Evolutionary conservation across 2,888 invertebrate species (phyloP).

Genomic region (Stenoptilia bipunctidactyla): DNA sequence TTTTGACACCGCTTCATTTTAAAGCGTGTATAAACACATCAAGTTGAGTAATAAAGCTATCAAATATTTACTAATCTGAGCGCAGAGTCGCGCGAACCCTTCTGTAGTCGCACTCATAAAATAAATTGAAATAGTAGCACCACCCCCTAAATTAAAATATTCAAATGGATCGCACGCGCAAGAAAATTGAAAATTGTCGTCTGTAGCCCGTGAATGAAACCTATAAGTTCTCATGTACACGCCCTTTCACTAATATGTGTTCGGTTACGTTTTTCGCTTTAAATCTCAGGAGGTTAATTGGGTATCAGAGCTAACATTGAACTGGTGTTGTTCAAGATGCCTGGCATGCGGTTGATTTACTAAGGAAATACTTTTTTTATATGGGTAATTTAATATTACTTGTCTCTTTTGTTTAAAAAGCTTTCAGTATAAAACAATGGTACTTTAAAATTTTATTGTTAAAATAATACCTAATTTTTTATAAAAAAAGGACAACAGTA

Average conservation of each 20-base stretch:
- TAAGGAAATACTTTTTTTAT: too few species aligned
- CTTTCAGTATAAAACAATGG: too few species aligned
- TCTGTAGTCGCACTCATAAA: conserved; percentile 51
- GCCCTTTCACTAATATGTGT: not conserved
- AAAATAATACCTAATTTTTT: too few species aligned
- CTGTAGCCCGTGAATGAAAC: conserved; percentile 72
- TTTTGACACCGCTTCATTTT: conserved; percentile 36
- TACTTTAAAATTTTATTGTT: too few species aligned
- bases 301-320: too few species aligned
- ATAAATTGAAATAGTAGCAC: conserved; percentile 72
- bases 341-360: too few species aligned
- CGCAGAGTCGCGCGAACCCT: conserved; percentile 55
- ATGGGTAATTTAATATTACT: too few species aligned
- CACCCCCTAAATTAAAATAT: conserved; percentile 72
- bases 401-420: too few species aligned
- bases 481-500: too few species aligned
- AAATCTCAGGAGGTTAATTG: too few species aligned
- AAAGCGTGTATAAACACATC: conserved; percentile 60
- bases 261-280: too few species aligned
- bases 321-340: too few species aligned
- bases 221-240: conserved; percentile 64
- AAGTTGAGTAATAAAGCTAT: conserved; percentile 66
- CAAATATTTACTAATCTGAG: conserved; percentile 71
- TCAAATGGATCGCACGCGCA: conserved; percentile 72
- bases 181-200: conserved; percentile 73